Percentiles rank a stretch among this genome's conserved stretches.
Evolutionary conservation across 2,113 vertebrate genomes (phyloP).

Genomic region (Calonectris borealis): DNA sequence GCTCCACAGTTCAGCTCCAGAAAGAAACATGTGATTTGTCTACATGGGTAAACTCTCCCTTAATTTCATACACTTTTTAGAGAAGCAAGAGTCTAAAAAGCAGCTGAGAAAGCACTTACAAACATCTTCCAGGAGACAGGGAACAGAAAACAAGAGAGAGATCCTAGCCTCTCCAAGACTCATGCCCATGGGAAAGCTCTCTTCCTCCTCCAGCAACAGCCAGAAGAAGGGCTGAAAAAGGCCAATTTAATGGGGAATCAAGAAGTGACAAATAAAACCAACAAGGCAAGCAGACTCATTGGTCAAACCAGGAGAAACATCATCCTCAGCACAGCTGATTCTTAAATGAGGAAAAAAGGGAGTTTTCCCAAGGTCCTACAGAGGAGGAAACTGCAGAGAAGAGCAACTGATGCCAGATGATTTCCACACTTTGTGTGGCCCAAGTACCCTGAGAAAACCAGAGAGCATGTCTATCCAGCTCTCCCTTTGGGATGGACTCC

Average conservation of each 20-base stretch:
- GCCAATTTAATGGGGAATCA: neutral
- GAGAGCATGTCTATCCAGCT: neutral
- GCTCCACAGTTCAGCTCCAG: neutral
- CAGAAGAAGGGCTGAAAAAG: neutral
- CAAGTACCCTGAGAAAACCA: neutral
- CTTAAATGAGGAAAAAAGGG: neutral
- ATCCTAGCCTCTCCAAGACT: neutral
- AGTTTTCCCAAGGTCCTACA: neutral
- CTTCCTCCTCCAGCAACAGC: neutral
- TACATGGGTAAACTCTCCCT: neutral
- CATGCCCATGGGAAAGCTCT: neutral
- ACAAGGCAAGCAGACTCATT: neutral
- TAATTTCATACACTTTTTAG: neutral
- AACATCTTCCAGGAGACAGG: neutral
- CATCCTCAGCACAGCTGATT: neutral
- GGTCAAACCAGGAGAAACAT: neutral
- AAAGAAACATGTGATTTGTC: neutral
- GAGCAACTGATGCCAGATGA: neutral
- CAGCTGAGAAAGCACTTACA: neutral
- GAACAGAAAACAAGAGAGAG: neutral
- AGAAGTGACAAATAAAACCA: neutral
- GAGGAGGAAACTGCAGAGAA: neutral
- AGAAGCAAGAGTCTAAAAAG: neutral
- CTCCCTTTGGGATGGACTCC: neutral
- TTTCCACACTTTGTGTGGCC: neutral